A percentile compares a stretch with the other conserved stretches of the same genome.
Conservation (phyloP, 2,113 vertebrate genomes). For the Eolophus roseicapilla region DNA sequence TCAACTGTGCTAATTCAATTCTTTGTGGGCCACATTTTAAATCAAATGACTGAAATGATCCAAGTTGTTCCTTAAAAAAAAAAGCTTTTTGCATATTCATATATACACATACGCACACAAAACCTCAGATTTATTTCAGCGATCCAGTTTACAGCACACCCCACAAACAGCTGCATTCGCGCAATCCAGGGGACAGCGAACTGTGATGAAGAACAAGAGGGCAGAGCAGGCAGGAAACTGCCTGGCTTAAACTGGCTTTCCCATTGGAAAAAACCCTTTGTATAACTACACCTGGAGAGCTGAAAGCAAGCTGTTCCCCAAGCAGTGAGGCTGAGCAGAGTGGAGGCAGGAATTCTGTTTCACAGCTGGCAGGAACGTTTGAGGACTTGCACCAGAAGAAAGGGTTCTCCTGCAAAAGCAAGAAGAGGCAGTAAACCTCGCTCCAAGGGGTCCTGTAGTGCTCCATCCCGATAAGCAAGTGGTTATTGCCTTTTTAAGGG, state of each 20-base stretch:
- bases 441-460: neutral
- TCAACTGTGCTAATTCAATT: neutral
- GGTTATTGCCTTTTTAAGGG: neutral
- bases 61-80: neutral
- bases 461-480: fast-evolving
- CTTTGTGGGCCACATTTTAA: neutral
- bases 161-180: neutral
- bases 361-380: neutral
- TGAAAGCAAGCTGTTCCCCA: neutral
- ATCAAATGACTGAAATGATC: neutral
- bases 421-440: neutral
- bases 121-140: neutral
- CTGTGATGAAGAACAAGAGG: neutral
- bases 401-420: neutral
- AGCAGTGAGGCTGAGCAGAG: neutral
- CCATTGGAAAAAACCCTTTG: neutral
- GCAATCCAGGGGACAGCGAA: neutral
- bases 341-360: neutral
- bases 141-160: neutral
- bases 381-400: neutral
- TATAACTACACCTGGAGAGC: neutral
- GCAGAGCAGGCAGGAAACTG: constrained; percentile 18
- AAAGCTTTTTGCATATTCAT: neutral
- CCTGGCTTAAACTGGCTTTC: neutral
- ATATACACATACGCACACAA: fast-evolving